These are phyloP conservation scores for Aphis craccivora DNA, from an alignment of 1,140 invertebrate genomes.

Conservation along the genomic window DNA sequence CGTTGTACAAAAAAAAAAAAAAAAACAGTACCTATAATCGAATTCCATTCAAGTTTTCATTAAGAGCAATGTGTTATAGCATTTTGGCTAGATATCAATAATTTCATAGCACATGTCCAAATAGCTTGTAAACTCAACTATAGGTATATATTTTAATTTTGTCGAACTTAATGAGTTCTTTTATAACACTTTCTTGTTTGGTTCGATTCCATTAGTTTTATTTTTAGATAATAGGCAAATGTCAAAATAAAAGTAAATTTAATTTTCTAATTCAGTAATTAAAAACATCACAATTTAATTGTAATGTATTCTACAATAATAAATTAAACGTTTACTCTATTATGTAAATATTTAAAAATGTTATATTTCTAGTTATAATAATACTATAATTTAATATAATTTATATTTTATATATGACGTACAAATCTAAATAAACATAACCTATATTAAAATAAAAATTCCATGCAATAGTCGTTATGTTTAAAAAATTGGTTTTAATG, in stretches of 20 bases:
- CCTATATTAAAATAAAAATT: not conserved
- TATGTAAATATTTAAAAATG: not conserved
- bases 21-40: not conserved
- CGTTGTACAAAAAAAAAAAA: not conserved
- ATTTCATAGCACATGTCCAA: not conserved
- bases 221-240: conserved; percentile 23
- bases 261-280: not conserved
- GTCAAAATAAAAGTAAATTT: not conserved
- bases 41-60: not conserved
- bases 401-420: not conserved
- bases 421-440: not conserved
- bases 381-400: not conserved
- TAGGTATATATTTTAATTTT: conserved; percentile 3
- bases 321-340: not conserved
- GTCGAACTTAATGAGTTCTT: not conserved
- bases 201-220: not conserved
- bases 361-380: not conserved
- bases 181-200: conserved; percentile 19
- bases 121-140: not conserved
- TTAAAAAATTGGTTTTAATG: not conserved
- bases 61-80: not conserved
- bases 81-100: conserved; percentile 25
- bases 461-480: not conserved
- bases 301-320: not conserved
- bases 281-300: not conserved